Evolutionary conservation across 2,888 invertebrate species (phyloP), one percentile per base, ranked within the genome.

Genomic region (Hoplodrina blanda): DNA sequence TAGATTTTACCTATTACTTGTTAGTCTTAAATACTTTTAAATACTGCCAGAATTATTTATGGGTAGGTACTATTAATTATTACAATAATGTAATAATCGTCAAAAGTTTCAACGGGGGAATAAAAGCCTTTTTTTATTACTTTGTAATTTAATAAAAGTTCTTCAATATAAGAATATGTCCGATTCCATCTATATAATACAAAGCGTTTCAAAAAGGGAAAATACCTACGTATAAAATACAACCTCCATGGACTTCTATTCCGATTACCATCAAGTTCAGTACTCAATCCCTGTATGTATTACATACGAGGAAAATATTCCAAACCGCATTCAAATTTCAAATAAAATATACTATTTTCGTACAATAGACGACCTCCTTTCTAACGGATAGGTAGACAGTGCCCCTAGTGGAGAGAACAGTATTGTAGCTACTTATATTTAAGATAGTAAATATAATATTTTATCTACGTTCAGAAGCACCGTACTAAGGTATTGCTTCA

Each of bases 131-230:
- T 25, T 72, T 67, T 76, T 76, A 81, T 85, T 90, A 88, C 91
- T 92, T 91, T 86, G 90, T 93, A 94, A 91, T 95, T 95, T 95
- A 95, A 93, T 96, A 96, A 95, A 96, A 95, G 93, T 94, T 94
- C 89, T 91, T 93, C 92, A 94, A 94, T 96, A 96, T 95, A 96
- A 96, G 95, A 96, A 96, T 96, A 96, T 94, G 95, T 95, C 95
- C 94, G 95, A 95, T 95, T 95, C 95, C 95, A 95, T 95, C 94
- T 93, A 91, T 84, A 83, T 78, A 94, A 93, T 95, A 96, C 95
- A 96, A 94, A 95, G 93, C 93, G 90, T 94, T 94, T 93, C 91
- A 92, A 93, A 96, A 95, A 94, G 92, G 92, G 92, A 91, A 92
- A 93, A 94, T 93, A 94, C 92, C 94, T 95, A 95, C 90, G 90